Base-by-base conservation (phyloP, 2,888 invertebrate genomes). In the Pammene fasciana region DNA sequence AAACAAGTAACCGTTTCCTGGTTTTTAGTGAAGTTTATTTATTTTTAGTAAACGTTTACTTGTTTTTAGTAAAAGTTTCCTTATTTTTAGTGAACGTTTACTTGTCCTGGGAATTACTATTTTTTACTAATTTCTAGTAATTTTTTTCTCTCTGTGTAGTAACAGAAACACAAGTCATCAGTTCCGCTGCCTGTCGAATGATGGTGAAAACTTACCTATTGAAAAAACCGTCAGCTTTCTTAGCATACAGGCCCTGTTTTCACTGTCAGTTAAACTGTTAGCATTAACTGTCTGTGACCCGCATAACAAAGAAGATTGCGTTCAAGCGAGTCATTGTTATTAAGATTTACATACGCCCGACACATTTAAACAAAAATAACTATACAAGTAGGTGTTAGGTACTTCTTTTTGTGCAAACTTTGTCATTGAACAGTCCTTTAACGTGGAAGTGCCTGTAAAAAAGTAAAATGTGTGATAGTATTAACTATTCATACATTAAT, bases 281-380 rank as follows among this genome's bases (percentile, higher is more conserved):
- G 65, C 57, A 57, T 41, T 65, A 57, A 55, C 54, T 45, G 48
- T 59, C 18, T 43, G 50, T 52, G 50, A 66, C 41, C 41, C 45
- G 62, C 60, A 48, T 45, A 52, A 59, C 52, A 54, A 60, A 52
- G 45, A 60, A 67, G 52, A 67, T 67, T 52, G 59, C 54, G 67
- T 60, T 57, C 54, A 16, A 64, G 14, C 60, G 14, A 59, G 50
- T 64, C 48, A 62, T 56, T 62, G 62, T 55, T 16, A 46, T 18
- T 46, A 48, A 62, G 54, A 54, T 54, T 48, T 26, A 5, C 48
- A 48, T 62, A 62, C 62, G 26, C 46, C 46, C 9, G 50, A 18
- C 50, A 10, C 50, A 60, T 59, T 46, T 50, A 11, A 50, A 50
- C 50, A 62, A 50, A 50, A 50, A 50, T 50, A 62, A 18, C 18